These are phyloP conservation scores for Coturnix japonica DNA, from an alignment of 2,113 vertebrate genomes.

Conservation along the genomic window DNA sequence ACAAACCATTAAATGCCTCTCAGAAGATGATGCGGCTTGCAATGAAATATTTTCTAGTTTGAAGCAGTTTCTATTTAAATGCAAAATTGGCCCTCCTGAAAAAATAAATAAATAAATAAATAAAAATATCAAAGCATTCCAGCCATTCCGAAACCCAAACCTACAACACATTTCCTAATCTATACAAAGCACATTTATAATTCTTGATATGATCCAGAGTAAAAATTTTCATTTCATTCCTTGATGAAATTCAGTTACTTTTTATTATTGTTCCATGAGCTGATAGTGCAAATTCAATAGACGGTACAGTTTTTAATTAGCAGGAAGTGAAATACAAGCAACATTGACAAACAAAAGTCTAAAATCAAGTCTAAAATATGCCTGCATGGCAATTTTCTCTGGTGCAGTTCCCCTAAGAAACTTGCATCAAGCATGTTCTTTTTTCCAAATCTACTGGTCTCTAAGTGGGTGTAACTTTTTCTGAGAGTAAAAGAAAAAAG, in stretches of 20 bases:
- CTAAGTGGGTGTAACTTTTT: neutral
- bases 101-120: neutral
- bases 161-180: neutral
- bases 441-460: neutral
- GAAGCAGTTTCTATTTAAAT: neutral
- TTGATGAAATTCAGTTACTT: conserved; percentile 35
- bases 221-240: conserved; percentile 20
- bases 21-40: neutral
- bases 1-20: neutral
- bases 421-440: neutral
- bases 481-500: neutral
- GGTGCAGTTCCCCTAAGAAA: neutral
- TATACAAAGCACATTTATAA: conserved; percentile 28
- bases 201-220: neutral
- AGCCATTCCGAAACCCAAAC: neutral
- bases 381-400: neutral
- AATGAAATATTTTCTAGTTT: neutral
- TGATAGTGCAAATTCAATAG: conserved; percentile 32
- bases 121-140: neutral
- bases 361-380: neutral
- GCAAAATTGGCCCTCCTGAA: neutral
- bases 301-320: neutral
- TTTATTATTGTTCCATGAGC: neutral
- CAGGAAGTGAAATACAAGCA: neutral
- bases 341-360: neutral